Evolutionary conservation across 2,797 vertebrate species (phyloP), one percentile per base, ranked within the genome.

Genomic region (Phalloptychus januarius): DNA sequence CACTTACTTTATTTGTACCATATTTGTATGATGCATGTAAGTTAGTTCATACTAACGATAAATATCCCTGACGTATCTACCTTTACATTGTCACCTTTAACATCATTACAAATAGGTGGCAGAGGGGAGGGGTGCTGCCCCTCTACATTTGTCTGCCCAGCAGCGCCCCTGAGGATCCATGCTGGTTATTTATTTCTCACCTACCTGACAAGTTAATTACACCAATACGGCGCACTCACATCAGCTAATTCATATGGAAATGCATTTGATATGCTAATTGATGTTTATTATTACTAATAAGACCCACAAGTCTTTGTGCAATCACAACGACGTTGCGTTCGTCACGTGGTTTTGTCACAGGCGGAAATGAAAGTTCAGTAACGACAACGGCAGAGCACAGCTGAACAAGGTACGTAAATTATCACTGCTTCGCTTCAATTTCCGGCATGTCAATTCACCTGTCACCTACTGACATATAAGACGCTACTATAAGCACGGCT

Each of bases 321-420:
- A 23, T 40, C 45, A 69, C 71, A 77, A 65, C 1, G 54, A 18
- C 48, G 52, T 25, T 1, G 1, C n/a, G 67, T 31, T 28, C 42
- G 89, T 96, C 95, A 96, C 94, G 92, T 96, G 95, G 83, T 86
- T 10, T 69, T 80, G 85, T 92, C 83, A 91, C 85, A 95, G 86
- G 91, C 95, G 96, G 95, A 96, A 96, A 94, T 96, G 93, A 94
- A 95, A 94, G 93, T 95, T 93, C 84, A 91, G 72, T 89, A 89
- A 89, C 89, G 75, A 90, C 86, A 86, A 74, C 90, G 85, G 88
- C 85, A 88, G 90, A 92, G 23, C 87, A 72, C 92, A 89, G 92
- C 92, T 77, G 82, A 90, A 74, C 87, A 93, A 94, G 95, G 95
- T 95, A 95, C 46, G 91, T 71, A 7, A 78, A 84, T 86, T 31